phyloP scores from a whole-genome alignment of 2,888 invertebrate genomes.

The Brachyptera putata region DNA sequence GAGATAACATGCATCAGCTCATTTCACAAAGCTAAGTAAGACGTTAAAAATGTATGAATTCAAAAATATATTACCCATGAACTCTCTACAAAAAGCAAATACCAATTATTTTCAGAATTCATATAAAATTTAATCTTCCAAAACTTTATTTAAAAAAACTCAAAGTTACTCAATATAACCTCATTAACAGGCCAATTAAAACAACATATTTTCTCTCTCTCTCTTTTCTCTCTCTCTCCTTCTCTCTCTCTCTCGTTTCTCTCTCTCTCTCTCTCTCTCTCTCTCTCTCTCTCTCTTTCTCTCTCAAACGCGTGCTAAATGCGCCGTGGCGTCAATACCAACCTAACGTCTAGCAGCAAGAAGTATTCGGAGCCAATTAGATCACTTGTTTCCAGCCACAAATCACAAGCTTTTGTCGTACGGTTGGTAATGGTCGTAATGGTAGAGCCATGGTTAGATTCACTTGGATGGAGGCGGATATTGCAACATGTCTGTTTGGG shows the following conservation, averaged over 20 bases:
- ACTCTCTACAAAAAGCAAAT: too few relatives aligned
- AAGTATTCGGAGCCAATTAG: conserved; percentile 23
- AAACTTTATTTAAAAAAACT: too few relatives aligned
- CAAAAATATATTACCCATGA: too few relatives aligned
- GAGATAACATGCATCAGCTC: too few relatives aligned
- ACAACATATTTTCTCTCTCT: background rate
- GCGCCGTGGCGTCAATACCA: conserved; percentile 9
- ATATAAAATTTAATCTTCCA: too few relatives aligned
- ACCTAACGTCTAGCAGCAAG: background rate
- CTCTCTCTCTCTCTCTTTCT: background rate
- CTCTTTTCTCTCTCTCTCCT: too few relatives aligned
- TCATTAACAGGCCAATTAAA: too few relatives aligned
- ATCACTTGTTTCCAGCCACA: conserved; percentile 26
- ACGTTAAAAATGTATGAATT: too few relatives aligned
- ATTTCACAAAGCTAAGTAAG: too few relatives aligned
- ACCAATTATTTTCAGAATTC: too few relatives aligned
- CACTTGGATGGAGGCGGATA: conserved; percentile 7
- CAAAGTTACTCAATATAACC: too few relatives aligned
- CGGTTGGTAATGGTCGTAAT: background rate
- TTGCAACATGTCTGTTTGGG: background rate
- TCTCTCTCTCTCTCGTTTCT: background rate
- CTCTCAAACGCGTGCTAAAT: background rate
- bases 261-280: background rate
- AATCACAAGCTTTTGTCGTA: conserved; percentile 18
- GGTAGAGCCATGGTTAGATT: conserved; percentile 17